These are phyloP conservation scores for Dendrolimus houi DNA, from an alignment of 2,888 invertebrate genomes.

Conservation along the genomic window DNA sequence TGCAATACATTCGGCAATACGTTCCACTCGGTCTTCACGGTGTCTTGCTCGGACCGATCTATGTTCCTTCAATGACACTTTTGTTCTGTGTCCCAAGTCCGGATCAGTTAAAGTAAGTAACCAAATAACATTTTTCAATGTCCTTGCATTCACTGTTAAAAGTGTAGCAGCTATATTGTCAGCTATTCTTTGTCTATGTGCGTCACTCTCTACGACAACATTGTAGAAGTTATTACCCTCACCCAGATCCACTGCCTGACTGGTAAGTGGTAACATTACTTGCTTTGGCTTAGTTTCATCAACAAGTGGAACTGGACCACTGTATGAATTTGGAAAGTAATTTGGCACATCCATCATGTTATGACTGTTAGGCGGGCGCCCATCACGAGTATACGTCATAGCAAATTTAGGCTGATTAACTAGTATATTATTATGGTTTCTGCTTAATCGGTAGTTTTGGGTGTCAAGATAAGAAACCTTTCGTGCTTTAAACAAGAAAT, in stretches of 20 bases:
- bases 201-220: constrained; percentile 70
- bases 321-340: constrained; percentile 95
- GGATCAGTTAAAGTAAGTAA: constrained; percentile 15
- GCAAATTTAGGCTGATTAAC: constrained; percentile 41
- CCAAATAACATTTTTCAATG: not conserved
- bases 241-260: constrained; percentile 33
- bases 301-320: constrained; percentile 83
- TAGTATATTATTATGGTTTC: constrained; percentile 39
- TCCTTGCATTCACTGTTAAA: constrained; percentile 1
- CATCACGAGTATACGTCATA: constrained; percentile 42
- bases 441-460: constrained; percentile 45
- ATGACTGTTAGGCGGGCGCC: constrained; percentile 80
- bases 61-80: constrained; percentile 16
- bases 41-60: constrained; percentile 5
- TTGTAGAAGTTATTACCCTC: constrained; percentile 86
- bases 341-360: constrained; percentile 93
- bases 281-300: constrained; percentile 39
- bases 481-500: constrained; percentile 37
- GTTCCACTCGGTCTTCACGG: constrained; percentile 4
- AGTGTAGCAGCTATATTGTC: constrained; percentile 8
- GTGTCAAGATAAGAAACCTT: constrained; percentile 38
- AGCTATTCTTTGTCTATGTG: constrained; percentile 13
- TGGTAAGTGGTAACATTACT: constrained; percentile 24
- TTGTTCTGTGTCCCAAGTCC: constrained; percentile 82
- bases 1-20: constrained; percentile 10